Evolutionary conservation across 2,797 vertebrate species (phyloP).

Genomic region (Gallirallus australis): DNA sequence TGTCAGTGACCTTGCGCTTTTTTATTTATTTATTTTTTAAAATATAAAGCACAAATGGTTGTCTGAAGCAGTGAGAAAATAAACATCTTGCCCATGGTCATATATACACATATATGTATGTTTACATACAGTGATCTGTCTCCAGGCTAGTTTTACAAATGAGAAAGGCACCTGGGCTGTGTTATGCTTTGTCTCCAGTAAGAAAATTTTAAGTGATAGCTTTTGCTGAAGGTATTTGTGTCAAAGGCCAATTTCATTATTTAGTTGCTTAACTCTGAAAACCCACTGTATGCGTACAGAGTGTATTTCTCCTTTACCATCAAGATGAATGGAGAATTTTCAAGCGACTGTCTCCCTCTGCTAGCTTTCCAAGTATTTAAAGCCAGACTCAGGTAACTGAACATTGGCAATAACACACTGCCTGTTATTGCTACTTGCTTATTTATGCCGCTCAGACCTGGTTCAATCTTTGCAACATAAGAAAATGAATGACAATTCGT

Average conservation of each 20-base stretch:
- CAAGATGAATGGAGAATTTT: not conserved
- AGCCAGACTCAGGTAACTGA: not conserved
- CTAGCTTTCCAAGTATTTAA: not conserved
- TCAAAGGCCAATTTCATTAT: not conserved
- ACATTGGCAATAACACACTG: not conserved
- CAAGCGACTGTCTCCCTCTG: not conserved
- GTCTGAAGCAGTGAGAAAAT: not conserved
- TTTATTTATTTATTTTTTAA: not conserved
- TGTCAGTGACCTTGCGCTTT: not conserved
- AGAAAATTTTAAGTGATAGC: not conserved
- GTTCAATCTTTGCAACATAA: not conserved
- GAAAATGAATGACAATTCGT: not conserved
- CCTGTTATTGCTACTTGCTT: not conserved
- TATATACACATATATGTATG: not conserved
- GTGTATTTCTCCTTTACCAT: not conserved
- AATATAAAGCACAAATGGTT: not conserved
- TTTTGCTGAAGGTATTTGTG: conserved; percentile 1
- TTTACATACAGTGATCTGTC: not conserved
- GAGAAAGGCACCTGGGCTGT: not conserved
- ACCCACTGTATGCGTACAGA: rapidly evolving
- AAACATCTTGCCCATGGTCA: not conserved
- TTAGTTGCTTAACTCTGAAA: conserved; percentile 9
- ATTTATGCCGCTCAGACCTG: not conserved
- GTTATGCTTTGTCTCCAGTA: not conserved
- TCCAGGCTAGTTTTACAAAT: not conserved